Evolutionary conservation across 2,888 invertebrate species (phyloP).

Genomic region (Drosophila macrothrix): DNA sequence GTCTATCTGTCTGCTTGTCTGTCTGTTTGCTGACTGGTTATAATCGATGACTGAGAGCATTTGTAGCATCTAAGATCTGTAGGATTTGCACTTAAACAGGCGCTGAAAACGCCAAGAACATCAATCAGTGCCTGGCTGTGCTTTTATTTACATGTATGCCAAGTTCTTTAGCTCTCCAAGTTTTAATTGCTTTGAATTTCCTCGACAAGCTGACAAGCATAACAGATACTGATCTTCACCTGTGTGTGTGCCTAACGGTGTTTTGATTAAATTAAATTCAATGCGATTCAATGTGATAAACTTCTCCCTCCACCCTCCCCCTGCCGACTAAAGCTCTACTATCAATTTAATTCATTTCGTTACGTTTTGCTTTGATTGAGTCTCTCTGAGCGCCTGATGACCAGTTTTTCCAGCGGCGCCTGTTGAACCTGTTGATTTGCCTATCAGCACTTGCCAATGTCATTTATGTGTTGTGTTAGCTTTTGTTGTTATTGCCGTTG

Average conservation of each 20-base stretch:
- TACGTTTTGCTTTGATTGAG: slow-evolving; percentile 66
- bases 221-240: slow-evolving; percentile 57
- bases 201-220: slow-evolving; percentile 54
- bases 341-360: slow-evolving; percentile 46
- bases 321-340: slow-evolving; percentile 13
- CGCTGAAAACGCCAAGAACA: slow-evolving; percentile 46
- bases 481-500: slow-evolving; percentile 19
- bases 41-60: slow-evolving; percentile 54
- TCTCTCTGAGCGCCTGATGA: slow-evolving; percentile 55
- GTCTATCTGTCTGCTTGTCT: neutral
- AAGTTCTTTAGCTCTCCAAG: neutral
- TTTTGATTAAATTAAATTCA: slow-evolving; percentile 69
- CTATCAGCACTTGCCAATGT: slow-evolving; percentile 65
- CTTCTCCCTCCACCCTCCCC: slow-evolving; percentile 1
- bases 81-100: slow-evolving; percentile 53
- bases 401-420: slow-evolving; percentile 75
- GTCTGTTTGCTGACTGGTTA: slow-evolving; percentile 17
- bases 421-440: slow-evolving; percentile 77
- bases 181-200: slow-evolving; percentile 76
- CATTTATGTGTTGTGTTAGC: slow-evolving; percentile 37
- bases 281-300: slow-evolving; percentile 39
- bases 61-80: slow-evolving; percentile 22
- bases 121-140: slow-evolving; percentile 55
- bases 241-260: slow-evolving; percentile 60
- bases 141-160: slow-evolving; percentile 18